Evolutionary conservation across 1,140 invertebrate genomes (phyloP), one percentile per base, ranked within the genome.

Genomic region (Brachionus plicatilis): DNA sequence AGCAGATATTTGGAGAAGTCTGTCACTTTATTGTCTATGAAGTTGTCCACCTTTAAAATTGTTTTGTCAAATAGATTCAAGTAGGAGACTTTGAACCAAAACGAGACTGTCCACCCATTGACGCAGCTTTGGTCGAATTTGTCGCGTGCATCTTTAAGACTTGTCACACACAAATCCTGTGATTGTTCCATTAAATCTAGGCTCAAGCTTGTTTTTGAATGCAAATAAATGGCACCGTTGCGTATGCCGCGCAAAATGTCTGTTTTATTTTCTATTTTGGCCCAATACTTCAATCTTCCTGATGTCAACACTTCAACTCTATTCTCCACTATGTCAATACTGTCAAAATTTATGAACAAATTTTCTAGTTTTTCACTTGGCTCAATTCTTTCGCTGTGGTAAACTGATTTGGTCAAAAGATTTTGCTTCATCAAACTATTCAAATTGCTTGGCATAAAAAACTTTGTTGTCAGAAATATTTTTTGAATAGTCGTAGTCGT

Each of bases 11-110:
- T 82, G n/a, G 72, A 76, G 5, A 37, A 24, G 29, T 65, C 27
- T 0, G 33, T 41, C 17, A 60, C 60, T 60, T 60, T 60, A 11
- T 29, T 41, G 27, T 60, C 53, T 9, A 68, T 45, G 17, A 60
- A 68, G 33, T 82, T 68, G 37, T 82, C 79, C 27, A 82, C 37
- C 65, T 82, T 82, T 60, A 82, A 5, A 24, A 82, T 27, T 24
- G 79, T 82, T 37, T 82, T 82, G n/a, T 82, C 79, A 24, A 82
- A 82, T 9, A 65, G 27, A 47, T n/a, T 82, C 79, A 82, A 82
- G 29, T 68, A 65, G 17, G 79, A 82, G 17, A 82, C 33, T 68
- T 82, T 82, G 14, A 82, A 45, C 79, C 79, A 82, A 68, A 65
- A 82, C 6, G 50, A 65, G 41, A 82, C 53, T 7, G 27, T 45